These are phyloP conservation scores for Periparus ater DNA, from an alignment of 2,797 vertebrate genomes.

Conservation along the genomic window DNA sequence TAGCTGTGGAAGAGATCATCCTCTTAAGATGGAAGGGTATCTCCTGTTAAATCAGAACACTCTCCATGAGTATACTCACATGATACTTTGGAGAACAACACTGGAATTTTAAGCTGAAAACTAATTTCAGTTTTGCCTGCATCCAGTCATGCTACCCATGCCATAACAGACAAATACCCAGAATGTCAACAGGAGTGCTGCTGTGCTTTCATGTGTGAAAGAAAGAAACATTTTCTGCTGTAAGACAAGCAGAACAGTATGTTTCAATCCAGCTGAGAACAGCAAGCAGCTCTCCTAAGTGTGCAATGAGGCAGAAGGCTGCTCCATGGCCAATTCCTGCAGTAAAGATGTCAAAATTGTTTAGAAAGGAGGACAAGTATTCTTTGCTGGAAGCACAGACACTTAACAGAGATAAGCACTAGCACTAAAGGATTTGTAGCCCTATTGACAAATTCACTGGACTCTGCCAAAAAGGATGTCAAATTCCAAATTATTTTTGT, in stretches of 20 bases:
- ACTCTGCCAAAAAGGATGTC: not conserved
- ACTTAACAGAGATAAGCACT: not conserved
- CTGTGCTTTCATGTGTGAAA: not conserved
- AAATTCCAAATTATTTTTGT: not conserved
- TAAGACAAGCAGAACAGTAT: not conserved
- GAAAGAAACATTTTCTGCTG: not conserved
- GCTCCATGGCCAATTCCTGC: not conserved
- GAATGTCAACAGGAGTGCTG: not conserved
- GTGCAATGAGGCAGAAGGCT: not conserved
- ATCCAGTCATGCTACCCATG: not conserved
- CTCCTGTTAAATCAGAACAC: not conserved
- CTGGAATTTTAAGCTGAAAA: not conserved
- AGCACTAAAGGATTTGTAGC: not conserved
- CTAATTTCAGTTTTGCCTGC: not conserved
- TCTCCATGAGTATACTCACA: not conserved
- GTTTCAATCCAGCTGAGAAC: conserved; percentile 19
- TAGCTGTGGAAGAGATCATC: not conserved
- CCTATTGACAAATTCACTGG: not conserved
- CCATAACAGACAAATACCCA: not conserved
- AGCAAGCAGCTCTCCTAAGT: not conserved
- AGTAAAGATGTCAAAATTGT: not conserved
- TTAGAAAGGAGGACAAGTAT: not conserved
- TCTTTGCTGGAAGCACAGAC: not conserved
- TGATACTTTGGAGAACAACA: not conserved
- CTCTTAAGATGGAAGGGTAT: not conserved